phyloP scores from a whole-genome alignment of 2,113 vertebrate species.

The Phyllopteryx taeniolatus region DNA sequence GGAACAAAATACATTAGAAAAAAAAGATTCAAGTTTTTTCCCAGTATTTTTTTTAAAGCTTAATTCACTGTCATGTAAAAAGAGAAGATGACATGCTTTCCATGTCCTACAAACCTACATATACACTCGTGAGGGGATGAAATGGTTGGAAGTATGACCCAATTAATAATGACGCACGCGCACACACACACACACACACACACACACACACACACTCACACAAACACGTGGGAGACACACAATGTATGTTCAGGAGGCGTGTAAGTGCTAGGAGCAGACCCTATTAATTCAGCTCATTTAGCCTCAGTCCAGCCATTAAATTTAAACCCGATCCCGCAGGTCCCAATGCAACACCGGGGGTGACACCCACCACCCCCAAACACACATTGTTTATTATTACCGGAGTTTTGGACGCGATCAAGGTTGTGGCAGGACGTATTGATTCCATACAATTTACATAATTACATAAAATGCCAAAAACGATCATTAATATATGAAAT shows the following conservation, averaged over 20 bases:
- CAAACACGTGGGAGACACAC: constrained; percentile 4
- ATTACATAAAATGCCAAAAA: no score
- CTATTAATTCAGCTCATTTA: constrained; percentile 77
- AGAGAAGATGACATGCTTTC: not conserved
- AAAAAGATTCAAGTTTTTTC: constrained; percentile 6
- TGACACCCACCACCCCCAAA: constrained; percentile 41
- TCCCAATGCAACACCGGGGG: constrained; percentile 41
- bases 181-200: constrained; percentile 17
- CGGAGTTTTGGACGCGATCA: not conserved
- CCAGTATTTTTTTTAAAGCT: not conserved
- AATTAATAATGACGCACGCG: constrained; percentile 54
- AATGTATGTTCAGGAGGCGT: constrained; percentile 69
- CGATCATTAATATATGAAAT: no score
- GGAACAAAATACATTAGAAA: not conserved
- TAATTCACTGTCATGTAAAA: not conserved
- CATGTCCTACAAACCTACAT: constrained; percentile 42
- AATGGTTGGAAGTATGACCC: constrained; percentile 59
- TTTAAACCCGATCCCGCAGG: constrained; percentile 64
- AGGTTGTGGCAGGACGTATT: no score
- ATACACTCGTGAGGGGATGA: constrained; percentile 39
- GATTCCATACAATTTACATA: no score
- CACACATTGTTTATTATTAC: constrained; percentile 27
- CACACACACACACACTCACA: constrained; percentile 11
- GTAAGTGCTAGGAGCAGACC: constrained; percentile 67
- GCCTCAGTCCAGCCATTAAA: constrained; percentile 70